Conservation (phyloP, 2,797 vertebrate species). For the Sebastes taczanowskii region DNA sequence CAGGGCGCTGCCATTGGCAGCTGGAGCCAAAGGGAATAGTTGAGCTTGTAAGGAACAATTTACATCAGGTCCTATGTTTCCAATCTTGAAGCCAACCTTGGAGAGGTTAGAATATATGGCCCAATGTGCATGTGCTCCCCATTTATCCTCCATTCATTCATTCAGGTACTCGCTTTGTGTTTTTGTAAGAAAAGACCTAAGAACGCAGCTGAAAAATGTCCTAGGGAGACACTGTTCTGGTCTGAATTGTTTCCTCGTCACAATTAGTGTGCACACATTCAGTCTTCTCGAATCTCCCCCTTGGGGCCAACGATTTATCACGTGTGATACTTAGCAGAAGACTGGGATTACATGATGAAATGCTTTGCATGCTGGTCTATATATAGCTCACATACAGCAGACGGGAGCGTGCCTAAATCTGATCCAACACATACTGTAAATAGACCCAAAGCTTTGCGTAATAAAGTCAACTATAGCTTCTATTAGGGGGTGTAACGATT, state of each 20-base stretch:
- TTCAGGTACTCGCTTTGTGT: neutral
- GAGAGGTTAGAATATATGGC: neutral
- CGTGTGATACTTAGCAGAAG: conserved; percentile 2
- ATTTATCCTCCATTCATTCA: neutral
- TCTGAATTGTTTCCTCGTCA: neutral
- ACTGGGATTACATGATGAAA: conserved; percentile 41
- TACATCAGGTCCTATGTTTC: neutral
- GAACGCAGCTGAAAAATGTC: neutral
- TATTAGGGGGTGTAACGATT: neutral
- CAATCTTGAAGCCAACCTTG: neutral
- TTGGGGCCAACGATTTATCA: conserved; percentile 11
- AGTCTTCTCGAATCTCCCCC: conserved; percentile 17
- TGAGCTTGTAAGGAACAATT: neutral
- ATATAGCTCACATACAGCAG: conserved; percentile 19
- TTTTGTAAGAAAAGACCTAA: neutral
- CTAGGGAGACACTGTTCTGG: neutral
- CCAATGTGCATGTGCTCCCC: neutral
- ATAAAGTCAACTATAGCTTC: neutral
- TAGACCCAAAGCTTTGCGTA: neutral
- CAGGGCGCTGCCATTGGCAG: conserved; percentile 1
- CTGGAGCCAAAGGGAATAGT: neutral
- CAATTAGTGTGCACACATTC: no score
- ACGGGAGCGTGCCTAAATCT: conserved; percentile 13
- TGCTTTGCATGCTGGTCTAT: conserved; percentile 48
- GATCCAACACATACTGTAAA: conserved; percentile 37